Evolutionary conservation across 53 echinoderm and acorn worm genomes (phyloP).

Genomic region (Zoroaster sp.): DNA sequence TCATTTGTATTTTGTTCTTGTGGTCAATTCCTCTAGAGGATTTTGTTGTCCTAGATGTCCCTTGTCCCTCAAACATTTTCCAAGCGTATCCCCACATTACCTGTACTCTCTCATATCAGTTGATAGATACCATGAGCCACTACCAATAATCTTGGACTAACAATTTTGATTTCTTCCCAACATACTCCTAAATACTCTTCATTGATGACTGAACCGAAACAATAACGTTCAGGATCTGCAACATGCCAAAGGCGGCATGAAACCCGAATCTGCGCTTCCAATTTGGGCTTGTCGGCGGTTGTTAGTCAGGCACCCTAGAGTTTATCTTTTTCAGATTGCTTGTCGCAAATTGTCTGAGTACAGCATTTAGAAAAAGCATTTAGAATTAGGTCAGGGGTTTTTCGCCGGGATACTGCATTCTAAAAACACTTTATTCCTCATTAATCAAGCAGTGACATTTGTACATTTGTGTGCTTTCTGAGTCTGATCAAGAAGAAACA

Average conservation of each 20-base stretch:
- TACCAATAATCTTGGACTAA: slow-evolving; percentile 50
- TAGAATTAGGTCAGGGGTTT: slow-evolving; percentile 40
- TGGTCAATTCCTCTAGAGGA: too few species aligned
- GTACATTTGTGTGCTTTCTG: background rate
- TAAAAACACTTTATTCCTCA: slow-evolving; percentile 48
- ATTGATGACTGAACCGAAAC: slow-evolving; percentile 17
- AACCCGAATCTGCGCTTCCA: slow-evolving; percentile 39
- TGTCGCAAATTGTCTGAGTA: slow-evolving; percentile 34
- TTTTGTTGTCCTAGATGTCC: too few species aligned
- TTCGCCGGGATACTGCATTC: slow-evolving; percentile 24
- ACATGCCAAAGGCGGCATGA: slow-evolving; percentile 30
- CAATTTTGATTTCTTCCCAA: slow-evolving; percentile 38
- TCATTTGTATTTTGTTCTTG: background rate
- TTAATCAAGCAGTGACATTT: slow-evolving; percentile 30
- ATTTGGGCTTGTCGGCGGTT: slow-evolving; percentile 42
- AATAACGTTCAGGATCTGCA: slow-evolving; percentile 42
- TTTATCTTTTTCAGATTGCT: slow-evolving; percentile 27
- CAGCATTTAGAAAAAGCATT: background rate
- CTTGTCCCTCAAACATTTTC: background rate
- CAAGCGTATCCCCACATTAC: slow-evolving; percentile 3
- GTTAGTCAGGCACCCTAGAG: slow-evolving; percentile 3
- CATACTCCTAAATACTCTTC: background rate
- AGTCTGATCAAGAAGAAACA: background rate
- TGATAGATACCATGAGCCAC: slow-evolving; percentile 32
- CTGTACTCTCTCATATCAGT: slow-evolving; percentile 46